phyloP scores from a whole-genome alignment of 1,140 invertebrate genomes.

The Leucophenga varia region DNA sequence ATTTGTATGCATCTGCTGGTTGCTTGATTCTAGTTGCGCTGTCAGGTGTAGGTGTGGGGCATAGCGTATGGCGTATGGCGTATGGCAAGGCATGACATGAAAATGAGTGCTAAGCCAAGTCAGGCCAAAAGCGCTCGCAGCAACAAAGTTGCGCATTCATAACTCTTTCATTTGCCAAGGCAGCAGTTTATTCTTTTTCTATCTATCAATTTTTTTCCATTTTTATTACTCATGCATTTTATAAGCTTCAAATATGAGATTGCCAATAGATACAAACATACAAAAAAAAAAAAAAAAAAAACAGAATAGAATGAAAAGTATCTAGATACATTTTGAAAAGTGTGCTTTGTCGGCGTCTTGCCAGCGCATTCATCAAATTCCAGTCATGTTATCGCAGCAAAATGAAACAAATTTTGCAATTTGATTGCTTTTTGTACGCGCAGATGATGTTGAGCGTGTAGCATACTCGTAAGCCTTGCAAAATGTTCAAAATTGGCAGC shows the following conservation, averaged over 20 bases:
- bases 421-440: conserved; percentile 50
- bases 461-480: too few species aligned
- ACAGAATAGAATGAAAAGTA: too few species aligned
- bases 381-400: conserved; percentile 53
- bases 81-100: background rate
- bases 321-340: too few species aligned
- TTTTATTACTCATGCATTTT: background rate
- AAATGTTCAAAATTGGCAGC: too few species aligned
- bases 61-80: too few species aligned
- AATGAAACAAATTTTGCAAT: conserved; percentile 54
- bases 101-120: background rate
- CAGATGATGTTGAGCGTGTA: conserved; percentile 36
- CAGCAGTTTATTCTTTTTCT: conserved; percentile 40
- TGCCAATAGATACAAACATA: conserved; percentile 46
- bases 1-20: too few species aligned
- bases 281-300: too few species aligned
- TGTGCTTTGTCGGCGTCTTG: too few species aligned
- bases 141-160: conserved; percentile 53
- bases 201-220: conserved; percentile 12
- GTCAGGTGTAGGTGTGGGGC: too few species aligned
- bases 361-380: conserved; percentile 53
- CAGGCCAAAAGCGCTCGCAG: conserved; percentile 30
- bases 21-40: too few species aligned
- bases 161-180: conserved; percentile 52
- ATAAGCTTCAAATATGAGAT: conserved; percentile 3